Base-by-base conservation (phyloP, 2,888 invertebrate species). In the Leucania comma region DNA sequence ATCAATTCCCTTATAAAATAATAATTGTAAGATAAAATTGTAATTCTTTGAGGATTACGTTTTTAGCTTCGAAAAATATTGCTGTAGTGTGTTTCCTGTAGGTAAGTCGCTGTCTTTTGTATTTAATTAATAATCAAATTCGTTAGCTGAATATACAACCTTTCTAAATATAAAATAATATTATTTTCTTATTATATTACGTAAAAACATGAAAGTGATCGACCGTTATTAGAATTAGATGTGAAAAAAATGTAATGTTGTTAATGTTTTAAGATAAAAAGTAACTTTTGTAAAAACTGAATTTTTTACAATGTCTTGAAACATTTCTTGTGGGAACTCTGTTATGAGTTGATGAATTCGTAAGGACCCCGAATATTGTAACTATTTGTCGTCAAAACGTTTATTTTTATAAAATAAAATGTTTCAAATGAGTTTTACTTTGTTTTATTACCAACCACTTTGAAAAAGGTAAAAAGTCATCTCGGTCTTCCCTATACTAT, bases 301-400 rank as follows among this genome's bases (percentile, higher is more conserved):
- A 93, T 95, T 96, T 96, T 96, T 96, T 96, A 97, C 97, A 97
- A 97, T 97, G 97, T 97, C 97, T 97, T 97, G 97, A 96, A 97
- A 97, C 97, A 97, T 97, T 97, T 93, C 93, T 91, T 92, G 90
- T 88, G 93, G 90, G 89, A 89, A 91, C 92, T 93, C 93, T 88
- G 88, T 88, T 89, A 90, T 88, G 93, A 92, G 95, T 92, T 88
- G 87, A 88, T 89, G 89, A 91, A 93, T 92, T 95, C 93, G 92
- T 93, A 94, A 94, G 94, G 94, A 95, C 95, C 96, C 96, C 95
- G 92, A 94, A 94, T 94, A 95, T 96, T 96, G 93, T 95, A 95
- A 95, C 95, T 96, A 95, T 94, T 96, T 96, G 96, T 96, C 96
- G 96, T 96, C 95, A 95, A 96, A 96, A 95, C 96, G 95, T 96